Percentiles rank a stretch among this genome's conserved stretches.
Evolutionary conservation across 2,888 invertebrate genomes (phyloP).

Genomic region (Oligia strigilis): DNA sequence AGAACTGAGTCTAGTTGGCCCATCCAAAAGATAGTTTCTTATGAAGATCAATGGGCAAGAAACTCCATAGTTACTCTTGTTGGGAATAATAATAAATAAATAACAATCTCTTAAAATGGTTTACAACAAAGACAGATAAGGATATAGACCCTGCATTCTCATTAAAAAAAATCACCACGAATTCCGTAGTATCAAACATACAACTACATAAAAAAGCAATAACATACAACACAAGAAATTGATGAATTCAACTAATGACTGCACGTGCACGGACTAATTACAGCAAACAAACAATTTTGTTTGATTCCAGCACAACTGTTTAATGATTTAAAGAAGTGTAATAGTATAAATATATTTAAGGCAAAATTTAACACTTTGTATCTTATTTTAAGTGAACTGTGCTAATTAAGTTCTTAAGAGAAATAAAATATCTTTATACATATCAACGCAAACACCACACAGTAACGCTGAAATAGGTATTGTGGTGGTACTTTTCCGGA

Average conservation of each 20-base stretch:
- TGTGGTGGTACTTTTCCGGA: neutral
- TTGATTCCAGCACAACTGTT: neutral
- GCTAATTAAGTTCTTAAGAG: neutral
- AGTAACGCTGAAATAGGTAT: neutral
- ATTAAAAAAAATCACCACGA: neutral
- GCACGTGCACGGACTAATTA: neutral
- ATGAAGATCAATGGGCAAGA: too few relatives aligned
- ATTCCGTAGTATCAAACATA: neutral
- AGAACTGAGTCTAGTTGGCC: neutral
- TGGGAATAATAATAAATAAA: too few relatives aligned
- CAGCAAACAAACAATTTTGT: neutral
- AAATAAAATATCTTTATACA: neutral
- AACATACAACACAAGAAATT: neutral
- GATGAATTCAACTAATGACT: neutral
- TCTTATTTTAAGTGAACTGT: neutral
- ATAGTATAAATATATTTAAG: too few relatives aligned
- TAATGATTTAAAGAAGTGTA: neutral
- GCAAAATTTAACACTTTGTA: neutral
- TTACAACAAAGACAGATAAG: neutral
- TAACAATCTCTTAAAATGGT: too few relatives aligned
- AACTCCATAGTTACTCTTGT: neutral
- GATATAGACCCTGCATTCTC: neutral
- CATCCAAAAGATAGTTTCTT: neutral
- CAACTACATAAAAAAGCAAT: too few relatives aligned
- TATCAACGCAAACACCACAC: neutral